Base-by-base conservation (phyloP, 2,113 vertebrate species). In the Pithys albifrons region DNA sequence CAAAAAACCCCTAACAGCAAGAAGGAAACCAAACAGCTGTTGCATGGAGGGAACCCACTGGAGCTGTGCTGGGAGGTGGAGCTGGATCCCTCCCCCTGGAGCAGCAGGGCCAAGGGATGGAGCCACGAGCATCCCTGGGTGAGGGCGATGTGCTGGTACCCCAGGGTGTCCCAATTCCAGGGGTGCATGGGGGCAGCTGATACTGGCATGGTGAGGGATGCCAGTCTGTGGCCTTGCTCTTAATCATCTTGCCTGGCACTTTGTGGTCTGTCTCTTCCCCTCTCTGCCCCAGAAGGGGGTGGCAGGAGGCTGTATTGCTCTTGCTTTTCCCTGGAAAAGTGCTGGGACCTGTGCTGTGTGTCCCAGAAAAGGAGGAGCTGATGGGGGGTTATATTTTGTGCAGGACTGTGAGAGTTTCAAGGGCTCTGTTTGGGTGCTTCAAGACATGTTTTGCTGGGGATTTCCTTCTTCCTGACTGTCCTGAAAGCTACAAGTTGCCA, bases 191-290 rank as follows among this genome's bases (percentile, higher is more conserved):
- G 79, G 49, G 67, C 74, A 52, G 94, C 85, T 67, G 72, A 7
- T 28, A 0, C 0, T 1, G 4, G 12, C 12, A 3, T 12, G n/a
- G 8, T 49, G 9, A 45, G 81, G 61, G 55, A 3, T 1, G 1
- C 58, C 23, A 9, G 11, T 6, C n/a, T 8, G 7, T 33, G 77
- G 14, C 73, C 27, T 55, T 35, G 81, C 33, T 87, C n/a, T 67
- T 45, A 12, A 6, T 18, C 39, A 45, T 49, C 45, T 67, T 43
- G 10, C 19, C 39, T 51, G 75, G 41, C 6, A 3, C 39, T 70
- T 24, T 28, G 54, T 46, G 10, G 20, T 19, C 27, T 72, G 64
- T 27, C 13, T 28, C 19, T 55, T 23, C 20, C 45, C 51, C 27
- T 70, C 39, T 14, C 24, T 18, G 7, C 16, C 59, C 28, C 70